Evolutionary conservation across 2,113 vertebrate genomes (phyloP), one percentile per base, ranked within the genome.

Genomic region (Embiotoca jacksoni): DNA sequence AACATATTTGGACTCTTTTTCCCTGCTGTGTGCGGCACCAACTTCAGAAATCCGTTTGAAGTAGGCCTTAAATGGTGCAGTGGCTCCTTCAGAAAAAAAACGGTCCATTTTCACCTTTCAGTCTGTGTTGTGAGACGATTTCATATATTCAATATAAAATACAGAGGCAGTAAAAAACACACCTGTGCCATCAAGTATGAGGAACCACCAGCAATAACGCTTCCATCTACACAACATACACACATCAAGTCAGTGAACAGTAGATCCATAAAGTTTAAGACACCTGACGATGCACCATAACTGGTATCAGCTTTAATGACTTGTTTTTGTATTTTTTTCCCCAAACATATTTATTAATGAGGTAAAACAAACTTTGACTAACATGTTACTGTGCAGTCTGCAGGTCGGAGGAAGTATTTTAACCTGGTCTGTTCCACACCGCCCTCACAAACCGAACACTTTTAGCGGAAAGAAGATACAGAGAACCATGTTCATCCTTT

Each of bases 331-430:
- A 31, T 14, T 39, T 10, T 33, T 23, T 23, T 23, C 23, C 23
- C 23, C 52, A 76, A 44, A 61, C 44, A 7, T 7, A 4, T 31
- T 52, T 35, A 8, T 61, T 70, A 3, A 55, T 53, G 75, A 84
- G 75, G 72, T 81, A 67, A 58, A 16, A 56, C 2, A 5, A 49
- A 16, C 15, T 65, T 74, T 71, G 41, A 14, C 57, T 46, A 55
- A 41, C 16, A 32, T 41, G 31, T 64, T 72, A 83, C 77, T 80
- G 65, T 47, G 0, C 32, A 3, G 16, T 56, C n/a, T 53, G 58
- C 39, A 55, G 31, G 63, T 58, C 33, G 46, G 56, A 56, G 16
- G 5, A 9, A 61, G 53, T 36, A 58, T 71, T 44, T 57, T 11
- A 60, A 14, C 10, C 35, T 62, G 36, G 14, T 56, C 44, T 54